phyloP scores from a whole-genome alignment of 2,797 vertebrate genomes.

The Vespertilio murinus region DNA sequence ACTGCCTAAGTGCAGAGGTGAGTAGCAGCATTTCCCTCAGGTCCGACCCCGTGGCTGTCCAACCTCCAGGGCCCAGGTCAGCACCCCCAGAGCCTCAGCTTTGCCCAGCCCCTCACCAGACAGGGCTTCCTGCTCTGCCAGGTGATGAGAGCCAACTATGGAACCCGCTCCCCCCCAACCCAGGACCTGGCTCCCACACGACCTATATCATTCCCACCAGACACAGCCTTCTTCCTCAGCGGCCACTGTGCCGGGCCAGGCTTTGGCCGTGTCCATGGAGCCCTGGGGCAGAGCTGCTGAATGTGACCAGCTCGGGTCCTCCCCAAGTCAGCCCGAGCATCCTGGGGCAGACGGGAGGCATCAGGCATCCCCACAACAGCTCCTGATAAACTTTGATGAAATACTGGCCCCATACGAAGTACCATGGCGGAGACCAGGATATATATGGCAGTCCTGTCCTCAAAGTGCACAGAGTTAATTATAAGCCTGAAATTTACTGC shows the following conservation, averaged over 20 bases:
- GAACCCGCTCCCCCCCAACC: too few species aligned
- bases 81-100: background rate
- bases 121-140: background rate
- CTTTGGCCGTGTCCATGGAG: background rate
- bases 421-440: background rate
- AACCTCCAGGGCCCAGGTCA: background rate
- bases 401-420: background rate
- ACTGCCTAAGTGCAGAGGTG: background rate
- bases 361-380: rapidly evolving
- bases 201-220: background rate
- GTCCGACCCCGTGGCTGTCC: background rate
- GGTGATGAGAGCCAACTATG: background rate
- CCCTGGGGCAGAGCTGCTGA: background rate
- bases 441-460: rapidly evolving
- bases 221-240: background rate
- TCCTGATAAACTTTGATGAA: background rate
- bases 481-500: background rate
- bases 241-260: background rate
- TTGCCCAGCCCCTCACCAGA: background rate
- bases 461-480: background rate
- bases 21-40: too few species aligned
- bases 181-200: background rate
- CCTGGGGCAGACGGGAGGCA: background rate
- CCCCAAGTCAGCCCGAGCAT: background rate
- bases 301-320: background rate